These are phyloP conservation scores for Galeopsomyia nigrocyanea DNA, from an alignment of 2,888 invertebrate species.

Conservation along the genomic window DNA sequence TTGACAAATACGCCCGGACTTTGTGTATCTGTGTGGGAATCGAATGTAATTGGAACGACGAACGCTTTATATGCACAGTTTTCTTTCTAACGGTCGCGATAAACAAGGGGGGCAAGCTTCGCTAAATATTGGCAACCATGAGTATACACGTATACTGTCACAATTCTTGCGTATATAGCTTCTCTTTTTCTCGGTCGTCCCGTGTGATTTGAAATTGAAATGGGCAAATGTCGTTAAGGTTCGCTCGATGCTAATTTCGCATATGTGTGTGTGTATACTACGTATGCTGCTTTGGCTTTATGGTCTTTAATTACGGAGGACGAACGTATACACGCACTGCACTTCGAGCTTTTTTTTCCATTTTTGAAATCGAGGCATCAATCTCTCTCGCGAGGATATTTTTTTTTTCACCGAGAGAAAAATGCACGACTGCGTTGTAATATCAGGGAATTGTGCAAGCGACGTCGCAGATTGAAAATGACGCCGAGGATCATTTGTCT, in stretches of 20 bases:
- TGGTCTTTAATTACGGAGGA: conserved; percentile 32
- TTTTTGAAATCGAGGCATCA: conserved; percentile 45
- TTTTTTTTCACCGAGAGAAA: neutral
- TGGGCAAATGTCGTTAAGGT: conserved; percentile 47
- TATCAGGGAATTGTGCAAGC: conserved; percentile 35
- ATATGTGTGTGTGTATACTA: conserved; percentile 2
- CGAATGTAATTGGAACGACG: conserved; percentile 43
- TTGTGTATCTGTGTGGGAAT: conserved; percentile 35
- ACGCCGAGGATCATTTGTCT: conserved; percentile 62
- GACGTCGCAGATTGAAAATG: conserved; percentile 45
- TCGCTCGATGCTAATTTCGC: conserved; percentile 30
- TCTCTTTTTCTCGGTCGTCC: conserved; percentile 22
- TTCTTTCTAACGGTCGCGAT: conserved; percentile 27
- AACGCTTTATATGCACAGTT: conserved; percentile 24
- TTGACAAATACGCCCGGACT: conserved; percentile 31
- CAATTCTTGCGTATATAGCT: conserved; percentile 25
- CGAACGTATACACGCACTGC: neutral
- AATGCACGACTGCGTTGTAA: conserved; percentile 2
- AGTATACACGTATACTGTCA: no score
- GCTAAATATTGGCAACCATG: neutral
- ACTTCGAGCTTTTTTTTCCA: conserved; percentile 22
- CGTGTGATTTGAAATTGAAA: conserved; percentile 48
- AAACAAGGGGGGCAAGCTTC: neutral
- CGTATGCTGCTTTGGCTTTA: conserved; percentile 15
- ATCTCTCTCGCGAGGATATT: conserved; percentile 21